Evolutionary conservation across 2,113 vertebrate genomes (phyloP).

Genomic region (Nerophis ophidion): DNA sequence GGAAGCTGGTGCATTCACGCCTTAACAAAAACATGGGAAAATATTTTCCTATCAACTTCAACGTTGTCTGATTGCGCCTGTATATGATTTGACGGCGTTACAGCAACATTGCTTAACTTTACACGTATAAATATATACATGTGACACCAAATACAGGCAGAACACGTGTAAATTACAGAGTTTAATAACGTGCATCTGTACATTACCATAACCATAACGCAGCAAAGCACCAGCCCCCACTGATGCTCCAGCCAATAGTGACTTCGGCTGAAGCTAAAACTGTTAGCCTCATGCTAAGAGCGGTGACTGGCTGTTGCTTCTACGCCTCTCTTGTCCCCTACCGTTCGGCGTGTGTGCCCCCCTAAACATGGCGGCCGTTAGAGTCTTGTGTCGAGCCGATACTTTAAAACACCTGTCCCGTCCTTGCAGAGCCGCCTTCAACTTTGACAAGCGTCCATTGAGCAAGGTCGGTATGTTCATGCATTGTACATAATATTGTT

Average conservation of each 20-base stretch:
- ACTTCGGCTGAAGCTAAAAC: constrained; percentile 1
- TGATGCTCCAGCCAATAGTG: constrained; percentile 14
- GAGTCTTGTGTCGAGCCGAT: constrained; percentile 55
- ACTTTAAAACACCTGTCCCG: constrained; percentile 44
- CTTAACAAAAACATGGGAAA: neutral
- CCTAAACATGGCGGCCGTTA: constrained; percentile 68
- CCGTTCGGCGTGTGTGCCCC: constrained; percentile 5
- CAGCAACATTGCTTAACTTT: neutral
- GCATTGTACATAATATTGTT: too few species aligned
- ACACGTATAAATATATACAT: neutral
- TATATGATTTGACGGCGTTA: neutral
- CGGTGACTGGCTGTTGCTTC: neutral
- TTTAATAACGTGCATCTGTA: neutral
- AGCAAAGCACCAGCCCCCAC: constrained; percentile 10
- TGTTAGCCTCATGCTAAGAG: neutral
- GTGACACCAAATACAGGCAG: neutral
- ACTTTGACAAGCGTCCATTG: constrained; percentile 23
- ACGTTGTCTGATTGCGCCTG: neutral
- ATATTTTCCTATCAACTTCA: neutral
- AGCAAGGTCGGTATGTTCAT: constrained; percentile 67
- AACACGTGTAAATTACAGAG: neutral
- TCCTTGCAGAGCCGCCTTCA: constrained; percentile 39
- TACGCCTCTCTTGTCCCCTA: constrained; percentile 1
- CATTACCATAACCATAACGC: neutral
- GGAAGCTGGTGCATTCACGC: neutral